A percentile compares a stretch with the other conserved stretches of the same genome.
These are phyloP conservation scores for Echinops telfairi DNA, from an alignment of 2,113 vertebrate genomes.

Conservation along the genomic window DNA sequence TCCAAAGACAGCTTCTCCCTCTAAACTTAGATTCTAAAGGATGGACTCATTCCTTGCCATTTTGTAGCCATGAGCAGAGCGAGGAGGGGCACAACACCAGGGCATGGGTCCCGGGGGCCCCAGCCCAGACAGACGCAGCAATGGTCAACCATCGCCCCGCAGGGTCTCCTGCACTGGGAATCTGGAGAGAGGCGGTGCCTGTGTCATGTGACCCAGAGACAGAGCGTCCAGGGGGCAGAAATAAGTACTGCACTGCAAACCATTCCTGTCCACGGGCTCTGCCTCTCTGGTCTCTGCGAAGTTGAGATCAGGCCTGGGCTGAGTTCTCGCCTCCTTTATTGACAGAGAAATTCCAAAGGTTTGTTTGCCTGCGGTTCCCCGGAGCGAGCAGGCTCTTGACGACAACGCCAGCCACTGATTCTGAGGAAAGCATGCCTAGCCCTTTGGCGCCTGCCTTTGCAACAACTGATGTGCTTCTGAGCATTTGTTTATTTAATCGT, in stretches of 20 bases:
- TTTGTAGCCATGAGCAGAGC: neutral
- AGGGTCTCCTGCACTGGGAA: neutral
- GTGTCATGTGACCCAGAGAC: neutral
- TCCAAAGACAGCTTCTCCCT: too few species aligned
- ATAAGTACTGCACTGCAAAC: neutral
- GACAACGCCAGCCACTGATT: neutral
- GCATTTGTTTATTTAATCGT: constrained; percentile 54
- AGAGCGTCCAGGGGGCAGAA: neutral
- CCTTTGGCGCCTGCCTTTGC: constrained; percentile 9
- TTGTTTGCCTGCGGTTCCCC: neutral
- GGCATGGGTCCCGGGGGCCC: neutral
- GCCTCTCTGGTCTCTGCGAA: too few species aligned
- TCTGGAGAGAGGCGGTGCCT: neutral
- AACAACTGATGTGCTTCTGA: constrained; percentile 11
- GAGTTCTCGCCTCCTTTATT: constrained; percentile 37
- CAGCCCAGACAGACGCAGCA: neutral
- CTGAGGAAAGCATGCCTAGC: constrained; percentile 26
- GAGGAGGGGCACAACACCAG: neutral
- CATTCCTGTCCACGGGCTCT: neutral
- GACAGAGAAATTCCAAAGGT: constrained; percentile 43
- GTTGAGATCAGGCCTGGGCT: neutral
- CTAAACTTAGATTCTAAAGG: neutral
- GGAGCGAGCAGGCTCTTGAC: neutral
- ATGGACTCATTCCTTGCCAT: neutral
- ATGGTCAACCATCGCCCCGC: neutral